Base-by-base conservation (phyloP, 2,113 vertebrate genomes). In the Oxyura jamaicensis region DNA sequence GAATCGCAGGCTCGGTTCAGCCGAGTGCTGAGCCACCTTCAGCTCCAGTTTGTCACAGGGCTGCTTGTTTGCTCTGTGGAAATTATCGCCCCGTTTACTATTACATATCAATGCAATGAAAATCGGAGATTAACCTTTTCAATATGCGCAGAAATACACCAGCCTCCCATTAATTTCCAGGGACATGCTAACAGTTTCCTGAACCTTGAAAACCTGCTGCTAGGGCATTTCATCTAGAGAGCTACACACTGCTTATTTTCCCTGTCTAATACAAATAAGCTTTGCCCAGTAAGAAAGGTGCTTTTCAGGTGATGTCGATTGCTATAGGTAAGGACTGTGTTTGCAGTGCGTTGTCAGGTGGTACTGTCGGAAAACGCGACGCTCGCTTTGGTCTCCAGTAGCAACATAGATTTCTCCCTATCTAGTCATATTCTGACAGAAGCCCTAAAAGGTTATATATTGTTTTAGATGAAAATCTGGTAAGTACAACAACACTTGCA, bases 371-470 rank as follows among this genome's bases (percentile, higher is more conserved):
- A 59, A 67, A 48, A 46, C 33, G 55, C 52, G 41, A 46, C 58
- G 83, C 53, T 68, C 0, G 0, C 56, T 68, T 33, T 26, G 22
- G 68, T 94, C 55, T 87, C 85, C 80, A 79, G 62, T 56, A 95
- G 93, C 62, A 95, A 82, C 91, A 69, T 5, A 8, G 78, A 73
- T 83, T 89, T 87, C 46, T 88, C 71, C 33, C 46, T 26, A 2
- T 23, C 62, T 67, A 4, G 25, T 19, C 17, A 18, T 55, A 52
- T 48, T 92, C 89, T 56, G 82, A 69, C 41, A 91, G 83, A 68
- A 88, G 72, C 65, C 74, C 35, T 89, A 85, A 55, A 50, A 91
- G 26, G 41, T 83, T 78, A 68, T 62, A 42, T 62, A 52, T 39
- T 60, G 29, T 23, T 77, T 79, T 19, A 74, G 39, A 48, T 8